phyloP scores from a whole-genome alignment of 2,113 vertebrate genomes.

The Xiphias gladius region DNA sequence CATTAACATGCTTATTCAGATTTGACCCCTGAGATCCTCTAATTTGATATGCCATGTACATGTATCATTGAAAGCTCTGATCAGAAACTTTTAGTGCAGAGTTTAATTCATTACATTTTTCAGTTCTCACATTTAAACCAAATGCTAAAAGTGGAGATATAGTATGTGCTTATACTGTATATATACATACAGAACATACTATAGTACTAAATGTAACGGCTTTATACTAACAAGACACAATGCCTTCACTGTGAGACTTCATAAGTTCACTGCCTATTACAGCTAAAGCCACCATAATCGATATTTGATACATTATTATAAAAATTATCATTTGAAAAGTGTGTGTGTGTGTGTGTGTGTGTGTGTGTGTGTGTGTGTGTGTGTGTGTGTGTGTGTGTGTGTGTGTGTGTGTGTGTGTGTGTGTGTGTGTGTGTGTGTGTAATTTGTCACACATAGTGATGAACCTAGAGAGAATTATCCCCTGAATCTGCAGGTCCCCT shows the following conservation, averaged over 20 bases:
- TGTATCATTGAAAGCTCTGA: slow-evolving; percentile 18
- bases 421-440: too few relatives aligned
- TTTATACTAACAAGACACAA: too few relatives aligned
- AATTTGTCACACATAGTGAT: too few relatives aligned
- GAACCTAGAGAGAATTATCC: too few relatives aligned
- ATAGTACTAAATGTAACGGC: too few relatives aligned
- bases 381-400: too few relatives aligned
- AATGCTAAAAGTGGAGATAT: not conserved
- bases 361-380: too few relatives aligned
- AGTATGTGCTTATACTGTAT: not conserved
- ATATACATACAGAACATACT: too few relatives aligned
- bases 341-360: not conserved
- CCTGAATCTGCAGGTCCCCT: not conserved
- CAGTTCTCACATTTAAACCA: not conserved
- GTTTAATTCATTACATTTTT: slow-evolving; percentile 2
- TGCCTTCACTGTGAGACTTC: not conserved
- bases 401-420: too few relatives aligned
- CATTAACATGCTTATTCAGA: slow-evolving; percentile 66
- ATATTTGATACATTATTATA: too few relatives aligned
- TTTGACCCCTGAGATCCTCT: slow-evolving; percentile 17
- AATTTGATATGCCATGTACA: slow-evolving; percentile 27
- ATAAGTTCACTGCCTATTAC: not conserved
- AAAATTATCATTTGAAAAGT: not conserved
- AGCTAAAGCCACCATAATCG: not conserved
- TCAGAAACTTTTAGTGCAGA: slow-evolving; percentile 3